These are phyloP conservation scores for Gallinago nigripennis DNA, from an alignment of 2,797 vertebrate genomes.

Conservation along the genomic window DNA sequence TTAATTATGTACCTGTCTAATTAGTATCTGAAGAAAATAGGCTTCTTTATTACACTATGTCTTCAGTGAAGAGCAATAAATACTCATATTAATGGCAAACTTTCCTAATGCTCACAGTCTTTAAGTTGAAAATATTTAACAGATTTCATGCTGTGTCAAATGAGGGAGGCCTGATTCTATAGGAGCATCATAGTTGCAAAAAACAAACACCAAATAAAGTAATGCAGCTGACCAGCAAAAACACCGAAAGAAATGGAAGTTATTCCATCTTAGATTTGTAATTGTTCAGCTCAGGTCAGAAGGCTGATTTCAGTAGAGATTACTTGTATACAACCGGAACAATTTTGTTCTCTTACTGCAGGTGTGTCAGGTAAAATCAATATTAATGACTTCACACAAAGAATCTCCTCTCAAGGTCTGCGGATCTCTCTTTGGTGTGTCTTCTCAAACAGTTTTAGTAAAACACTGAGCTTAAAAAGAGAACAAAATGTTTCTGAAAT, in stretches of 20 bases:
- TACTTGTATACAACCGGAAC: neutral
- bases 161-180: neutral
- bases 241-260: neutral
- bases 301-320: neutral
- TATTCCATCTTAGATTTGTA: neutral
- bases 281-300: neutral
- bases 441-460: conserved; percentile 3
- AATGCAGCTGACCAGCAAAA: neutral
- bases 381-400: conserved; percentile 15
- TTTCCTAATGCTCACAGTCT: neutral
- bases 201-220: neutral
- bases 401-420: neutral
- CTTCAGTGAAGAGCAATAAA: conserved; percentile 23
- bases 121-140: neutral
- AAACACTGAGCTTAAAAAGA: neutral
- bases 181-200: neutral
- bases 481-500: neutral
- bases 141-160: neutral
- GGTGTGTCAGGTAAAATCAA: neutral
- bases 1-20: conserved; percentile 74
- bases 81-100: neutral
- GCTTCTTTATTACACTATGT: conserved; percentile 47
- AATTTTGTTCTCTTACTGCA: neutral
- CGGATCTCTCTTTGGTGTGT: neutral
- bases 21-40: conserved; percentile 71